A percentile compares a stretch with the other conserved stretches of the same genome.
Conservation (phyloP, 30 jellyfish, hydroid and myxozoan genomes). For the Chrysaora quinquecirrha region DNA sequence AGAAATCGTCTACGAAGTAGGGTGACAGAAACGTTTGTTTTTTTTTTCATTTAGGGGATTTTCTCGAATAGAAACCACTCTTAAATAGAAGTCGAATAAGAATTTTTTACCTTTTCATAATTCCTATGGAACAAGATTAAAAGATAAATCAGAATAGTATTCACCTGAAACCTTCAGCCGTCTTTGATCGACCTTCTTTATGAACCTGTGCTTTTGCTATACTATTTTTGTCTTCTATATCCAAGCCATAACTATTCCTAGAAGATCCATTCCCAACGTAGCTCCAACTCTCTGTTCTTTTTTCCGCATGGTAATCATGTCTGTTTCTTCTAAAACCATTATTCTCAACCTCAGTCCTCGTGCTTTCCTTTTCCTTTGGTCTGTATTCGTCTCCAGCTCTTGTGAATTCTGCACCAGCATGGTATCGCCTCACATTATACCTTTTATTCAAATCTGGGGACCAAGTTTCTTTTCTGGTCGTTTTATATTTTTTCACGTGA, state of each 20-base stretch:
- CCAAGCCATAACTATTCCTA: constrained; percentile 30
- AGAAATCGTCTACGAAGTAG: too few relatives aligned
- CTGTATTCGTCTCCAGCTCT: constrained; percentile 59
- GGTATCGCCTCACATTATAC: constrained; percentile 33
- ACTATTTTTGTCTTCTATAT: constrained; percentile 1
- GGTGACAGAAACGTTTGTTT: too few relatives aligned
- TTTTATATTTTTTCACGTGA: constrained; percentile 12
- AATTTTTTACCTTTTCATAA: too few relatives aligned
- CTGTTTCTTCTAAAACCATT: constrained; percentile 31
- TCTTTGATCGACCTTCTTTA: too few relatives aligned
- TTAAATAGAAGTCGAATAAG: too few relatives aligned
- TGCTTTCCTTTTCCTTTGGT: not conserved
- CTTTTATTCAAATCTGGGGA: constrained; percentile 27
- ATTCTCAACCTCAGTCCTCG: not conserved
- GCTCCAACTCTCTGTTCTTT: not conserved
- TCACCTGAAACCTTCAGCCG: constrained; percentile 52
- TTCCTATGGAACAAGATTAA: too few relatives aligned
- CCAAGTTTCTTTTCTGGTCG: constrained; percentile 27
- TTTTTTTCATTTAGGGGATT: too few relatives aligned
- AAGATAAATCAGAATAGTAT: too few relatives aligned
- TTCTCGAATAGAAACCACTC: too few relatives aligned
- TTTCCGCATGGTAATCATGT: not conserved
- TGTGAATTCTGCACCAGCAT: constrained; percentile 52
- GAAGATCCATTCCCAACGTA: not conserved
- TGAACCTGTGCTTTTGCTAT: constrained; percentile 32